Conservation (phyloP, 2,797 vertebrate species). For the Peromyscus nudipes region DNA sequence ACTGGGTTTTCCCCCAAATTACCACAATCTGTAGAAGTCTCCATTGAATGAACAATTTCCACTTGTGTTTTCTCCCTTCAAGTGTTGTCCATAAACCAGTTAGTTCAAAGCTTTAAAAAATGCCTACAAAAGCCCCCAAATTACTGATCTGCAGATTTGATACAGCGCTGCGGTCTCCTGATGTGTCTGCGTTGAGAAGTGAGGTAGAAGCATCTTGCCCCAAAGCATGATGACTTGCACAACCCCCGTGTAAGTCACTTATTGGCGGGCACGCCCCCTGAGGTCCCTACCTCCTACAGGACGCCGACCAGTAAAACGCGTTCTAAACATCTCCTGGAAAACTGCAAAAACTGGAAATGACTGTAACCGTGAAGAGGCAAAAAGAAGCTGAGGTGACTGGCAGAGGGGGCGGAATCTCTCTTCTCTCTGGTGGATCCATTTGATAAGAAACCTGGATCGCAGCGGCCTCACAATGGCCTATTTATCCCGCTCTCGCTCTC, state of each 20-base stretch:
- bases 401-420: constrained; percentile 75
- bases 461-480: constrained; percentile 85
- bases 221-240: not conserved
- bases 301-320: not conserved
- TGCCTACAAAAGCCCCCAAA: not conserved
- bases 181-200: not conserved
- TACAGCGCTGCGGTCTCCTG: too few relatives aligned
- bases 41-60: not conserved
- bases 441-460: constrained; percentile 85
- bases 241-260: constrained; percentile 70
- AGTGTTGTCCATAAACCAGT: not conserved
- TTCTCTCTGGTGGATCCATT: constrained; percentile 76
- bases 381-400: constrained; percentile 61
- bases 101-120: not conserved
- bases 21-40: not conserved
- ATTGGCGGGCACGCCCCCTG: constrained; percentile 1
- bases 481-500: constrained; percentile 87
- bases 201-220: not conserved
- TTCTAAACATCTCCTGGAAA: constrained; percentile 26
- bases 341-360: not conserved
- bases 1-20: not conserved
- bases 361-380: not conserved
- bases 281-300: not conserved
- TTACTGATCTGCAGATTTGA: not conserved
- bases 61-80: not conserved